phyloP scores from a whole-genome alignment of 2,888 invertebrate species.

The Rhodophaea formosa region DNA sequence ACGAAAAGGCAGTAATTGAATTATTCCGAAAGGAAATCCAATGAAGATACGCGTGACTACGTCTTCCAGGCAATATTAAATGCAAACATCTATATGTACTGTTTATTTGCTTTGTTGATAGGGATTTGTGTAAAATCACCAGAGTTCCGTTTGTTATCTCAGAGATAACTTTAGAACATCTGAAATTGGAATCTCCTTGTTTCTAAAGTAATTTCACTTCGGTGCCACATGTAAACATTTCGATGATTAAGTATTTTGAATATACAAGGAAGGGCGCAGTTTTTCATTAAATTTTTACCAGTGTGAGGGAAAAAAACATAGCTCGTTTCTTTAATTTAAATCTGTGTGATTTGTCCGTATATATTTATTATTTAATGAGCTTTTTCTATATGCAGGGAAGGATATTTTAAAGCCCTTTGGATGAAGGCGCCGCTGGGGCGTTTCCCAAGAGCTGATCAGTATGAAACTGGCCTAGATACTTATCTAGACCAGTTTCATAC shows the following conservation, averaged over 20 bases:
- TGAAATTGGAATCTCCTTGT: not conserved
- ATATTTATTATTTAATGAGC: too few species aligned
- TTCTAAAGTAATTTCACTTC: not conserved
- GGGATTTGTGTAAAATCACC: not conserved
- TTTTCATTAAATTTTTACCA: too few species aligned
- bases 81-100: not conserved
- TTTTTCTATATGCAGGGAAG: too few species aligned
- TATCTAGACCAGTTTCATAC: too few species aligned
- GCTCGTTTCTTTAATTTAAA: too few species aligned
- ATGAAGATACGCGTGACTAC: not conserved
- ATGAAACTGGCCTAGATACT: too few species aligned
- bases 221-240: not conserved
- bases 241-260: too few species aligned
- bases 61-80: not conserved
- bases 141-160: not conserved
- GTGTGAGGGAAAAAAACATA: too few species aligned
- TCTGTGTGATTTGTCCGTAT: too few species aligned
- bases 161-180: not conserved
- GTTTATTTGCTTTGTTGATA: not conserved
- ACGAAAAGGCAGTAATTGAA: not conserved
- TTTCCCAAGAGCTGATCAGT: too few species aligned
- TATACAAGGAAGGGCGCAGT: not conserved
- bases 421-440: too few species aligned
- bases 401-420: too few species aligned
- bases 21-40: not conserved